These are phyloP conservation scores for Propithecus perrieri DNA, from an alignment of 2,797 vertebrate species.

Conservation along the genomic window DNA sequence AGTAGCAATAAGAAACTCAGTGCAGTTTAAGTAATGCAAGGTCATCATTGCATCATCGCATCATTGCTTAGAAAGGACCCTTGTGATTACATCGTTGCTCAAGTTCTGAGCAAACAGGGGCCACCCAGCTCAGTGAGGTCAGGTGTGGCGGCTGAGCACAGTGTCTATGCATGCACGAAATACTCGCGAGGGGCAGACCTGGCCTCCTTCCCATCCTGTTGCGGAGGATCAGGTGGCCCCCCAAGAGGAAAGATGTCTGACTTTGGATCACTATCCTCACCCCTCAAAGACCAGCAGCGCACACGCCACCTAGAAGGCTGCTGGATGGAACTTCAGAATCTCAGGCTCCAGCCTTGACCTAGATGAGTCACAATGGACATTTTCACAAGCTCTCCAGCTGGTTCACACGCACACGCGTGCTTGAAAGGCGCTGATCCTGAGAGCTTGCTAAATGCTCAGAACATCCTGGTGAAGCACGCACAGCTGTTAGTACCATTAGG, in stretches of 20 bases:
- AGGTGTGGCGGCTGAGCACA: neutral
- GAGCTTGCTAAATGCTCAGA: neutral
- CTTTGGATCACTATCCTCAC: neutral
- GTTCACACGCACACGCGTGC: accelerated
- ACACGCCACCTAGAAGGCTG: neutral
- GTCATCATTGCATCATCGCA: neutral
- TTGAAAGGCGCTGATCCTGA: neutral
- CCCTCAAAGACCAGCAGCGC: neutral
- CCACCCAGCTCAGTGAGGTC: neutral
- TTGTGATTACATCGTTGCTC: neutral
- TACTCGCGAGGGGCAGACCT: neutral
- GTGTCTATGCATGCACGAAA: neutral
- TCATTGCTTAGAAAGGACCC: too few relatives aligned
- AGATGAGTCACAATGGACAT: neutral
- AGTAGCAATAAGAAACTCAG: neutral
- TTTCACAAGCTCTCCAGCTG: neutral
- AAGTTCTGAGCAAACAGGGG: neutral
- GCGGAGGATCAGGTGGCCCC: neutral
- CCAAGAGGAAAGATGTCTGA: neutral
- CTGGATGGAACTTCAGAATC: neutral
- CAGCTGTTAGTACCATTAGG: neutral
- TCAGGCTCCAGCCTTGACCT: neutral
- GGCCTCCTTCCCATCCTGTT: neutral
- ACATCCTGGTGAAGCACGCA: neutral
- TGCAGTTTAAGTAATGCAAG: neutral